Evolutionary conservation across 2,888 invertebrate species (phyloP).

Genomic region (Drosophila antonietae): DNA sequence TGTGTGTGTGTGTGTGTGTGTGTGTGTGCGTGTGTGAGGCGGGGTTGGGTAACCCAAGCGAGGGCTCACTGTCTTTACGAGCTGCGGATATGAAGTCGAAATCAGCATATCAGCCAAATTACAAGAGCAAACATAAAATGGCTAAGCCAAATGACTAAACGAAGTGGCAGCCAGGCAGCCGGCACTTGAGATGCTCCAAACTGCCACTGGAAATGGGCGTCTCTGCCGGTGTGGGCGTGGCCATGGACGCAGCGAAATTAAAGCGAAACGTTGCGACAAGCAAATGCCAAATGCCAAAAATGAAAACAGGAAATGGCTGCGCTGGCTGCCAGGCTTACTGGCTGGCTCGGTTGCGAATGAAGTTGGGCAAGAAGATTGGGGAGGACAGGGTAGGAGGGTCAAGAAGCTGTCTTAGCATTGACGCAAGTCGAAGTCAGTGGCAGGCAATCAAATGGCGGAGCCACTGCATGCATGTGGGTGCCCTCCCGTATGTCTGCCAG

Average conservation of each 20-base stretch:
- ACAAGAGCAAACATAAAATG: constrained; percentile 80
- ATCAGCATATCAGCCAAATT: constrained; percentile 79
- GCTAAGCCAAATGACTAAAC: constrained; percentile 79
- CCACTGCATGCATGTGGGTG: constrained; percentile 26
- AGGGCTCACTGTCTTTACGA: constrained; percentile 34
- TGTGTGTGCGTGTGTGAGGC: background rate
- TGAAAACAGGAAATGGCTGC: constrained; percentile 4
- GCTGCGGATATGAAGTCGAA: constrained; percentile 71
- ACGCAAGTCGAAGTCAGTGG: constrained; percentile 60
- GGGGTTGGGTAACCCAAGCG: background rate
- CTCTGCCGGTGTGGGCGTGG: constrained; percentile 20
- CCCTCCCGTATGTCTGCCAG: background rate
- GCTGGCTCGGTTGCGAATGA: background rate
- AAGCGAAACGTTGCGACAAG: constrained; percentile 67
- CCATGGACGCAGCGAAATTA: constrained; percentile 53
- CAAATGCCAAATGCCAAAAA: constrained; percentile 26
- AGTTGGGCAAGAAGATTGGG: background rate
- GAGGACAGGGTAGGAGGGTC: background rate
- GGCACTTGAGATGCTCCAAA: constrained; percentile 57
- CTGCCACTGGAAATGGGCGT: constrained; percentile 4
- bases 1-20: background rate
- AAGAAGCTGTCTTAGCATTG: constrained; percentile 45
- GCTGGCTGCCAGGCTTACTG: background rate
- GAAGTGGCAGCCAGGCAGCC: constrained; percentile 64
- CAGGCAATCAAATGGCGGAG: constrained; percentile 23